Percentiles rank a stretch among this genome's conserved stretches.
Conservation (phyloP, 2,113 vertebrate genomes). For the Phodopus roborovskii region DNA sequence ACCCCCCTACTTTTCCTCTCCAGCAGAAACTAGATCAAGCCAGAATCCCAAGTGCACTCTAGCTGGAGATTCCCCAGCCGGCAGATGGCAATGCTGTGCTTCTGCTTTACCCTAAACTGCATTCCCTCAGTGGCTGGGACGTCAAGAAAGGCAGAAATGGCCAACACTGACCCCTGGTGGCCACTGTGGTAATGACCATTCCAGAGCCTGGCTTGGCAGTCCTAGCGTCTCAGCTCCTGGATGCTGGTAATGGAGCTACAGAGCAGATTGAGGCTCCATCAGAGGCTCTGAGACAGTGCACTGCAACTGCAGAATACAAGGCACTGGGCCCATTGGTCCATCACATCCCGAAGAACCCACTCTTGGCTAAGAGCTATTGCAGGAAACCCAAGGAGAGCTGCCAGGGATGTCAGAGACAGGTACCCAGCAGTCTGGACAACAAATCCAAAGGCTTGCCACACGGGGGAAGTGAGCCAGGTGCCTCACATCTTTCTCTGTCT, state of each 20-base stretch:
- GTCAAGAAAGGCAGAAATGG: neutral
- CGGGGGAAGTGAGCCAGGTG: too few relatives aligned
- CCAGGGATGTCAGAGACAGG: neutral
- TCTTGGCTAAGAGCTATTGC: neutral
- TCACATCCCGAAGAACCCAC: neutral
- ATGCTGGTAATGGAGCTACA: neutral
- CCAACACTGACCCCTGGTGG: constrained; percentile 34
- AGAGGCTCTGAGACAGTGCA: neutral
- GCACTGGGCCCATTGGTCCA: rapidly evolving
- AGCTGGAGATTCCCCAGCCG: neutral
- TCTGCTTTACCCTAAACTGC: too few relatives aligned
- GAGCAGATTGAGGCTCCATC: neutral
- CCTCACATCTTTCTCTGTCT: neutral
- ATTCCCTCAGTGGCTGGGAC: neutral
- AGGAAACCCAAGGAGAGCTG: neutral
- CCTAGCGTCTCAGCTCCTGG: rapidly evolving
- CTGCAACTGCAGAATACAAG: rapidly evolving
- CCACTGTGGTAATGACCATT: neutral
- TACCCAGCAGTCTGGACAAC: neutral
- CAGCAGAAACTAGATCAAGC: constrained; percentile 11
- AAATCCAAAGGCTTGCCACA: neutral
- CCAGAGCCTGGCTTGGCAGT: too few relatives aligned
- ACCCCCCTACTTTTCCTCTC: neutral
- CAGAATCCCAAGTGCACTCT: neutral
- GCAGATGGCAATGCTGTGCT: rapidly evolving